Evolutionary conservation across 64 coral and sea anemone genomes (phyloP).

Genomic region (Actinia tenebrosa): DNA sequence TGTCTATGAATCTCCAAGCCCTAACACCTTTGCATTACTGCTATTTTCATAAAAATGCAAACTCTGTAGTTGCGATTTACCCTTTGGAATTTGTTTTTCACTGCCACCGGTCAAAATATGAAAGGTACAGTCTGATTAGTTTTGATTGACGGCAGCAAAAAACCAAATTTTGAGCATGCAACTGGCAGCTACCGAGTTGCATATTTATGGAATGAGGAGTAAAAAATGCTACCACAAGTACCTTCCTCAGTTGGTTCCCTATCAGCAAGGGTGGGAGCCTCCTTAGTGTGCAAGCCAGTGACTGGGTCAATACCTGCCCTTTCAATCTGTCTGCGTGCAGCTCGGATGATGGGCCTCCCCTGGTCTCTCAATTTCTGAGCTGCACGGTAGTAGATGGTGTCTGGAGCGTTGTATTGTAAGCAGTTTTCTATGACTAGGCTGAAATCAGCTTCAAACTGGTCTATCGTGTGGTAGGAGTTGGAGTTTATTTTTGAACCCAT

Average conservation of each 20-base stretch:
- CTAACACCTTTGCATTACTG: neutral
- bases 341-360: constrained; percentile 82
- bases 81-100: too few species aligned
- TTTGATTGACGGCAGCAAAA: too few species aligned
- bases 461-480: constrained; percentile 80
- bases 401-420: constrained; percentile 86
- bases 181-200: too few species aligned
- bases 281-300: constrained; percentile 89
- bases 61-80: too few species aligned
- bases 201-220: too few species aligned
- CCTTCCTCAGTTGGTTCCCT: constrained; percentile 94
- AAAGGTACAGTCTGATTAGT: neutral
- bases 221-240: neutral
- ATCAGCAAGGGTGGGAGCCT: constrained; percentile 69
- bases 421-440: constrained; percentile 78
- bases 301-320: constrained; percentile 90
- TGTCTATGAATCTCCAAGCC: neutral
- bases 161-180: too few species aligned
- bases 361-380: constrained; percentile 87
- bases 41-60: too few species aligned
- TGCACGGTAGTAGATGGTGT: constrained; percentile 95
- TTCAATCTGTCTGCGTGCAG: constrained; percentile 82
- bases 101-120: neutral
- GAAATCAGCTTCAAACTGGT: constrained; percentile 97
- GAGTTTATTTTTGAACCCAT: constrained; percentile 75